A percentile compares a stretch with the other conserved stretches of the same genome.
phyloP scores from a whole-genome alignment of 1,140 invertebrate genomes.

The Diorhabda carinulata region DNA sequence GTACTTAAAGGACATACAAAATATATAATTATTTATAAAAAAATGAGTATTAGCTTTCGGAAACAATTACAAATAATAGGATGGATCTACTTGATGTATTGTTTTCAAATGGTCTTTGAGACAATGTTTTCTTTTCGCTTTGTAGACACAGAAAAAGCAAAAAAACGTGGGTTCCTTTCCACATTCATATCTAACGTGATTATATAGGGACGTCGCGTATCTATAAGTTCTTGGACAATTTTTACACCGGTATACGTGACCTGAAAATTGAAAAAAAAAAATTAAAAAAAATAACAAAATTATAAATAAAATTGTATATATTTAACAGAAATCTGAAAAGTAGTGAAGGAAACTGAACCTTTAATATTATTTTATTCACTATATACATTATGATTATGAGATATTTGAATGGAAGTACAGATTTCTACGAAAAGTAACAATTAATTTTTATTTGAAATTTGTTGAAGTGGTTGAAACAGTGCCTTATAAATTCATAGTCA shows the following conservation, averaged over 20 bases:
- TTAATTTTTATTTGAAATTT: no score
- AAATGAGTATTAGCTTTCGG: background rate
- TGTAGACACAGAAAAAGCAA: constrained; percentile 53
- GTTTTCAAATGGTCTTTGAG: constrained; percentile 22
- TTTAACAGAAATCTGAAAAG: no score
- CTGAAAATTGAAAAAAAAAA: background rate
- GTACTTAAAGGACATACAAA: background rate
- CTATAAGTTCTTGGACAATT: constrained; percentile 46
- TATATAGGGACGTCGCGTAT: constrained; percentile 53
- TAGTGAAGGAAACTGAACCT: no score
- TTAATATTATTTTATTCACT: no score
- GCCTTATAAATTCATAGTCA: no score
- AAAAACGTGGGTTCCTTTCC: constrained; percentile 53
- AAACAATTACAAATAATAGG: background rate
- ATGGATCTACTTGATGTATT: constrained; percentile 7
- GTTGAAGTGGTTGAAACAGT: no score
- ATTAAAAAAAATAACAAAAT: no score
- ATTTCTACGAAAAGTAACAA: no score
- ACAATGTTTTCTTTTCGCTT: constrained; percentile 48
- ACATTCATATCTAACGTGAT: constrained; percentile 66
- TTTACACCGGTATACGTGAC: constrained; percentile 15
- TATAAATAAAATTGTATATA: no score
- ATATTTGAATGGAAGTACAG: no score
- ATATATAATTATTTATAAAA: background rate
- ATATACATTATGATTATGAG: no score